A percentile compares a stretch with the other conserved stretches of the same genome.
These are phyloP conservation scores for Pachycephus smyrnensis DNA, from an alignment of 2,888 invertebrate species.

Conservation along the genomic window DNA sequence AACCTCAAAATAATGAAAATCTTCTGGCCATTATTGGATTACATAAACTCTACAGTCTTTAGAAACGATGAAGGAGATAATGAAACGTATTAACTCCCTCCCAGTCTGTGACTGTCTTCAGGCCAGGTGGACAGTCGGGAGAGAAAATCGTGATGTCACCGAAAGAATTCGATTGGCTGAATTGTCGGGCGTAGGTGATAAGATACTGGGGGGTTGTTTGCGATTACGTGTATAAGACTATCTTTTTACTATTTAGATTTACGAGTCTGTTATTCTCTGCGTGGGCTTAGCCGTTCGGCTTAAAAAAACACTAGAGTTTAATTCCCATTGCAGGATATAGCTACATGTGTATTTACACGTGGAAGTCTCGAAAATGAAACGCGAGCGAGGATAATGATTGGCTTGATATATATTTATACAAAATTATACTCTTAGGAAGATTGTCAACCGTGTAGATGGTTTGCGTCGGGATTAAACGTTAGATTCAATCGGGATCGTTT, in stretches of 20 bases:
- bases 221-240: not conserved
- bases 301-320: not conserved
- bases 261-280: slow-evolving; percentile 8
- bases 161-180: not conserved
- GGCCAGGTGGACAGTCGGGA: not conserved
- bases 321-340: not conserved
- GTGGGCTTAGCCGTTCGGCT: not conserved
- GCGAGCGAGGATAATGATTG: not conserved
- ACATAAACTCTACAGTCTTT: not conserved
- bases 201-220: not conserved
- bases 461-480: not conserved
- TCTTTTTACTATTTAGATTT: not conserved
- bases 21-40: not conserved
- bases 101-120: not conserved
- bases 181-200: not conserved
- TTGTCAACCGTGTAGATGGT: not conserved
- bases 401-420: not conserved
- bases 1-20: no score
- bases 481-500: not conserved
- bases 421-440: not conserved
- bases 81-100: not conserved
- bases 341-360: not conserved
- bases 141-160: not conserved
- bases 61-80: not conserved
- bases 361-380: not conserved